Evolutionary conservation across 1,140 invertebrate genomes (phyloP).

Genomic region (Drosophila insularis): DNA sequence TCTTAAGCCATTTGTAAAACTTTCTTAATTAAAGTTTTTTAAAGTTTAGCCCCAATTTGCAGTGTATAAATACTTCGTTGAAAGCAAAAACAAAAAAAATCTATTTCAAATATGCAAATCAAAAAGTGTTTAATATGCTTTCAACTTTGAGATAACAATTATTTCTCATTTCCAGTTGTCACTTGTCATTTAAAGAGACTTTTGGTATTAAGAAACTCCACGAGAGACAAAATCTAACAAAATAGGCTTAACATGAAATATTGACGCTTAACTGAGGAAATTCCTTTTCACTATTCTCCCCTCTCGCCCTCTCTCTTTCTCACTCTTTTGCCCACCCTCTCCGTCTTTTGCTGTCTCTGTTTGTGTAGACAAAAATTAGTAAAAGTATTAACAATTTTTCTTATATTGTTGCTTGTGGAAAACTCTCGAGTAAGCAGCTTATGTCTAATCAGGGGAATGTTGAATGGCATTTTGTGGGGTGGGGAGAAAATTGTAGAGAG

Average conservation of each 20-base stretch:
- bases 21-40: no score
- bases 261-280: conserved; percentile 72
- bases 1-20: no score
- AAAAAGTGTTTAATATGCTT: background rate
- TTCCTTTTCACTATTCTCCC: conserved; percentile 23
- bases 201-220: conserved; percentile 53
- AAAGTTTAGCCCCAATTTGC: background rate
- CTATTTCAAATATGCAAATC: background rate
- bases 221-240: conserved; percentile 72
- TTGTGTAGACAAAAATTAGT: conserved; percentile 2
- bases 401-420: conserved; percentile 2
- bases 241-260: conserved; percentile 78
- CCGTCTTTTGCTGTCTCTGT: background rate
- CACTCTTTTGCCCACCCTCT: background rate
- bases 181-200: conserved; percentile 61
- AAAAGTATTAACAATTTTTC: conserved; percentile 8
- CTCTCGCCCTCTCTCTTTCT: conserved; percentile 13
- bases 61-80: background rate
- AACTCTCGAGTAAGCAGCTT: conserved; percentile 28
- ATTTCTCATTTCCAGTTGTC: conserved; percentile 29
- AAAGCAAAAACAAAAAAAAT: background rate
- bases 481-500: conserved; percentile 50
- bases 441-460: conserved; percentile 1
- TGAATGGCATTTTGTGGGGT: background rate
- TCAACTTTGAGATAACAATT: background rate